These are phyloP conservation scores for Drosophila sp. DNA, from an alignment of 1,140 invertebrate species.

Conservation along the genomic window DNA sequence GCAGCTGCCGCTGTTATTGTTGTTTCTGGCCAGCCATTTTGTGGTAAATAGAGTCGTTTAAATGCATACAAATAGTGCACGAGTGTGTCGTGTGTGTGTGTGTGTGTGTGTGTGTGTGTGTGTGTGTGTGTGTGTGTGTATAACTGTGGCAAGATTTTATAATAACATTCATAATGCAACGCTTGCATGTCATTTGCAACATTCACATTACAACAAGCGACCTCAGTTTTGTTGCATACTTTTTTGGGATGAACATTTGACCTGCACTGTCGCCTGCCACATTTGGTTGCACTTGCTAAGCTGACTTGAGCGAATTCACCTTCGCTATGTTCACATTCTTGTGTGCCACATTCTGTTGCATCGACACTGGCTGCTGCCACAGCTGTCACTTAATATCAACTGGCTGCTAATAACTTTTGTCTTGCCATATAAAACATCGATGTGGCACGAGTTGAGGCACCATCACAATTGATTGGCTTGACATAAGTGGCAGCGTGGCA, in stretches of 20 bases:
- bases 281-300: not conserved
- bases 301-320: not conserved
- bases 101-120: conserved; percentile 27
- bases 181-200: conserved; percentile 76
- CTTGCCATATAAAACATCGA: conserved; percentile 44
- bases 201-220: conserved; percentile 26
- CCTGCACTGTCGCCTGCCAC: not conserved
- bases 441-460: conserved; percentile 38
- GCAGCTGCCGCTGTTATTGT: conserved; percentile 32
- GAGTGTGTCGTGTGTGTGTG: conserved; percentile 4
- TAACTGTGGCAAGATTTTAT: conserved; percentile 69
- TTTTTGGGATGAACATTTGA: conserved; percentile 31
- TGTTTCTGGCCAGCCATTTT: conserved; percentile 70
- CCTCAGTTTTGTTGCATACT: conserved; percentile 54
- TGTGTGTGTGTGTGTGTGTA: conserved; percentile 26
- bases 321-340: too few species aligned
- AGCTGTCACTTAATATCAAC: conserved; percentile 44
- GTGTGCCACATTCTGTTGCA: conserved; percentile 18
- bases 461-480: conserved; percentile 47
- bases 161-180: conserved; percentile 82
- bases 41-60: conserved; percentile 83
- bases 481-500: conserved; percentile 7
- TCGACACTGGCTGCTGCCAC: not conserved
- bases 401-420: conserved; percentile 50
- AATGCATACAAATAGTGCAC: conserved; percentile 75